Evolutionary conservation across 2,113 vertebrate species (phyloP), one percentile per base, ranked within the genome.

Genomic region (Elephantulus edwardii): DNA sequence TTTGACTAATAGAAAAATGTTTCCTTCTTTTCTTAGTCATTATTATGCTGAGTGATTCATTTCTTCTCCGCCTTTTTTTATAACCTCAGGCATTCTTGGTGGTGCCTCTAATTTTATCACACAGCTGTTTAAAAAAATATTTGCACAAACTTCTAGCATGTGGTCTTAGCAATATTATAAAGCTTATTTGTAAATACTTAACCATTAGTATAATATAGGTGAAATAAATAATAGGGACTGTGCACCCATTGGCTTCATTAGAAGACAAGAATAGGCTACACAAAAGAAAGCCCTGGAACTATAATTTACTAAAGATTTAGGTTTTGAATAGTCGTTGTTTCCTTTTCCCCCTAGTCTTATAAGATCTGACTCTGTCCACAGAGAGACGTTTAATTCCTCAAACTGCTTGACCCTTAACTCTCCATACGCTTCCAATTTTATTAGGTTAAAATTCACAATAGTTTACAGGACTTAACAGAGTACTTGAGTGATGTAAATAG

Each of bases 1-100:
- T 96, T 92, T 94, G 90, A 83, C 95, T 93, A 93, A 95, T 75
- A 91, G 30, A 92, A 94, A 90, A 83, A 79, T 84, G 56, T 89
- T 91, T 91, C 78, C 62, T 92, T 94, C 87, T 82, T 89, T 92
- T 92, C 81, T 95, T 95, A 94, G 88, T 93, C 93, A 90, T 72
- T 92, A 40, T 82, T 87, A 54, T 90, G 78, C 85, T 46, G 82
- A 92, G 9, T 90, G 91, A 94, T 93, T 96, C 82, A 92, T 92
- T 91, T 96, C 40, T 94, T 84, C 70, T 86, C 9, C 62, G 62
- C 13, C 17, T n/a, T 81, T 77, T 35, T 86, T 46, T 28, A 9
- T 89, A 82, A 89, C 62, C 56, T 91, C 77, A 71, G 56, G 72
- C 89, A 62, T 84, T 87, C 75, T 54, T 86, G n/a, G 50, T 58